phyloP scores from a whole-genome alignment of 2,113 vertebrate genomes.

The Crotophaga sulcirostris region DNA sequence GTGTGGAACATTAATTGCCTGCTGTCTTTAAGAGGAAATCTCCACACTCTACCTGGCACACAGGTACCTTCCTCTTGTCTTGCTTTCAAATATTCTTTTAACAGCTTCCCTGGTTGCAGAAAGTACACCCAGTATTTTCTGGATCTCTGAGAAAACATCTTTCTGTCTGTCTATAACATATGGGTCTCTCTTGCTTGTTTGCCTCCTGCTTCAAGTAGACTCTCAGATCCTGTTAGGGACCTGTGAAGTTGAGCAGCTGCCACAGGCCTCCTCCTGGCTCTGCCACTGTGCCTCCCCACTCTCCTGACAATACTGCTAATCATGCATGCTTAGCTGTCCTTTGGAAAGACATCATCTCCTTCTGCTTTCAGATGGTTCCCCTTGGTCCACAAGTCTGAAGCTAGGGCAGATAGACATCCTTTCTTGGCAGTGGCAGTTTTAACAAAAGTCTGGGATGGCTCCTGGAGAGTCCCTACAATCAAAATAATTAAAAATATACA shows the following conservation, averaged over 20 bases:
- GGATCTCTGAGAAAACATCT: not conserved
- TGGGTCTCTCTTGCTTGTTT: not conserved
- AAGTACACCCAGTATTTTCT: not conserved
- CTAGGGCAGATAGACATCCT: not conserved
- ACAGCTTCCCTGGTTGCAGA: not conserved
- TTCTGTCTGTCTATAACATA: not conserved
- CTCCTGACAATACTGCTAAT: not conserved
- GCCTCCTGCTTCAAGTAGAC: not conserved
- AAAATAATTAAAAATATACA: not conserved
- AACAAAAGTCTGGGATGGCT: not conserved
- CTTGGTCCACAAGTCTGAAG: not conserved
- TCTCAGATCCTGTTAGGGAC: not conserved
- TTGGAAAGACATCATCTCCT: not conserved
- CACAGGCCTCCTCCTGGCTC: not conserved
- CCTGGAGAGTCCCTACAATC: not conserved
- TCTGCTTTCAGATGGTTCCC: not conserved
- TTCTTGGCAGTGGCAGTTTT: not conserved
- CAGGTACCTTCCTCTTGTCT: not conserved
- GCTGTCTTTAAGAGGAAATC: not conserved
- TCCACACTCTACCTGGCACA: not conserved
- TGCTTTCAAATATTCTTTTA: not conserved
- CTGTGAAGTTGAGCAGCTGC: not conserved
- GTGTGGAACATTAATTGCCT: not conserved
- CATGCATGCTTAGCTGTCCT: not conserved
- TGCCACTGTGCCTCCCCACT: not conserved